Evolutionary conservation across 2,113 vertebrate species (phyloP).

Genomic region (Corvus hawaiiensis): DNA sequence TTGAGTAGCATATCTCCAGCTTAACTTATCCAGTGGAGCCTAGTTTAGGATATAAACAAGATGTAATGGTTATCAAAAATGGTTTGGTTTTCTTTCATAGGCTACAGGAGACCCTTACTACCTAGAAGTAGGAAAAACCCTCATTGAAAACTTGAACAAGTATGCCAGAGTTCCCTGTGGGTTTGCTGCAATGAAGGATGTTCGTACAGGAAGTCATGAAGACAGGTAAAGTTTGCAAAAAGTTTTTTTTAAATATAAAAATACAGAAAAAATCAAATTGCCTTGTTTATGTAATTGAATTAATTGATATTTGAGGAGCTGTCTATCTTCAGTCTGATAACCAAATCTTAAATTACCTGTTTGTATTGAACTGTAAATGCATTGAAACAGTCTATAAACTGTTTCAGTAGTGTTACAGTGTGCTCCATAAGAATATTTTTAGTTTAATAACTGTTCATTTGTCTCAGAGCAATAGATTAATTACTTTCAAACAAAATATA

Average conservation of each 20-base stretch:
- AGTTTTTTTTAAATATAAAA: not conserved
- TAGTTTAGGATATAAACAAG: not conserved
- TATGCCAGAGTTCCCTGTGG: conserved; percentile 95
- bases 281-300: not conserved
- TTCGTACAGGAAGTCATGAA: conserved; percentile 96
- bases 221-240: conserved; percentile 80
- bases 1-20: not conserved
- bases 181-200: conserved; percentile 98
- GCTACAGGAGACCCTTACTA: conserved; percentile 97
- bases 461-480: not conserved
- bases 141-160: conserved; percentile 97
- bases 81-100: conserved; percentile 59
- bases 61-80: not conserved
- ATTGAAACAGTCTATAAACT: not conserved
- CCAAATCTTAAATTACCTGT: not conserved
- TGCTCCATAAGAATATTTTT: not conserved
- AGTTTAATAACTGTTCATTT: not conserved
- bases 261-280: not conserved
- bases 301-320: not conserved
- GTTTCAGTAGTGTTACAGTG: not conserved
- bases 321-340: not conserved
- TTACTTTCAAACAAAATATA: not conserved
- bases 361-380: not conserved
- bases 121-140: conserved; percentile 93
- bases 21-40: not conserved